Base-by-base conservation (phyloP, 2,113 vertebrate species). In the Protobothrops flavoviridis region DNA sequence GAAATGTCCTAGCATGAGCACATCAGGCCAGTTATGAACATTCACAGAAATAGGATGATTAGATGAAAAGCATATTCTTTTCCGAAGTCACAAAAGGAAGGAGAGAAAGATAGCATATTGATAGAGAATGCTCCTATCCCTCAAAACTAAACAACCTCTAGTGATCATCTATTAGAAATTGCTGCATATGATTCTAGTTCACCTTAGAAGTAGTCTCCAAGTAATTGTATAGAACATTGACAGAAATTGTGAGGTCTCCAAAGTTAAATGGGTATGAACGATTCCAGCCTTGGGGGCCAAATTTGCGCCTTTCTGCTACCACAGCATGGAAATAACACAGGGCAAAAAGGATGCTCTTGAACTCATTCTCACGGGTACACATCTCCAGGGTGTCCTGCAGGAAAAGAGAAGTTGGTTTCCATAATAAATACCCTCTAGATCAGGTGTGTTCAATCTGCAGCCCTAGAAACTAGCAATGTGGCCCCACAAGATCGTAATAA, bases 211-310 rank as follows among this genome's bases (percentile, higher is more conserved):
- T 99, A 96, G 98, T 98, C 95, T 99, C 98, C 97, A 99, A 98
- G 96, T 99, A 99, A 96, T 99, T 99, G 94, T 98, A 97, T 9
- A 99, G 98, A 91, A 99, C 99, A 0, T 97, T 98, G 93, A 98
- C 98, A 0, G 99, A 99, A 96, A 99, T 99, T 87, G 98, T 99
- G 92, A 99, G 99, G 96, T 99, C 99, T 4, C 99, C 99, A 0
- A 97, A 98, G 96, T 97, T 99, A 94, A 99, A 99, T 10, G 99
- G 99, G 95, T 99, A 99, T 0, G 98, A 95, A 15, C 98, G 96
- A 97, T 99, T 99, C 99, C 99, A 99, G 45, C 99, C 99, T 90
- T 99, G 99, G 0, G 99, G 97, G 3, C 99, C 99, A 86, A 99
- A 99, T 95, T 98, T 99, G 48, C 98, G 98, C 92, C 99, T 97